Conservation (phyloP, 1,140 invertebrate species). For the Helicoverpa armigera region DNA sequence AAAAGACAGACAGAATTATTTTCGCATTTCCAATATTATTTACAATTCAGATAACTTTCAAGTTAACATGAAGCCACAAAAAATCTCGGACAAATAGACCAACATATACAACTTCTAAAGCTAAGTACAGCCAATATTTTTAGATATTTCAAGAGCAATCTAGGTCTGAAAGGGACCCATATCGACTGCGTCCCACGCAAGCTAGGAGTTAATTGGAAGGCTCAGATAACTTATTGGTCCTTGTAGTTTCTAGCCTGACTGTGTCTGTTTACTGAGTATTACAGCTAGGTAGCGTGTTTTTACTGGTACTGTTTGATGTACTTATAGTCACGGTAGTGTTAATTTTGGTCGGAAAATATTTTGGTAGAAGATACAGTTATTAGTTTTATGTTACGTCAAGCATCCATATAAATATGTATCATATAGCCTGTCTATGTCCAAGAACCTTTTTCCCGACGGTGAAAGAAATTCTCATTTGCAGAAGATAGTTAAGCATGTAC, state of each 20-base stretch:
- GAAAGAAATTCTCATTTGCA: neutral
- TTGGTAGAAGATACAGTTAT: neutral
- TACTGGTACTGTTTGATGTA: neutral
- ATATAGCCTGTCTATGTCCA: too few species aligned
- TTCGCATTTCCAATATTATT: too few species aligned
- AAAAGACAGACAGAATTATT: too few species aligned
- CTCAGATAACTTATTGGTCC: conserved; percentile 38
- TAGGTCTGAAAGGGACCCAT: neutral
- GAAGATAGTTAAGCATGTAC: neutral
- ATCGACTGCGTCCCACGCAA: conserved; percentile 33
- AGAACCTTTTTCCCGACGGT: too few species aligned
- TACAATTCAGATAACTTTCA: too few species aligned
- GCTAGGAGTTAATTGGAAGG: conserved; percentile 39
- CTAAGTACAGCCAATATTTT: conserved; percentile 5
- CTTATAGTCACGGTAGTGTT: neutral
- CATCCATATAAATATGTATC: too few species aligned
- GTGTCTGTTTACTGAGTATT: neutral
- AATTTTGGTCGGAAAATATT: neutral
- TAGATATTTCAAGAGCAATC: conserved; percentile 25
- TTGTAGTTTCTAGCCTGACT: neutral
- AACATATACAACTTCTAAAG: neutral
- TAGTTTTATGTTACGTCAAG: neutral
- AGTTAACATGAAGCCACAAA: too few species aligned
- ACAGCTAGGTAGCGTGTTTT: neutral
- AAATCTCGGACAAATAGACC: too few species aligned